Evolutionary conservation across 2,797 vertebrate genomes (phyloP).

Genomic region (Phataginus tetradactyla): DNA sequence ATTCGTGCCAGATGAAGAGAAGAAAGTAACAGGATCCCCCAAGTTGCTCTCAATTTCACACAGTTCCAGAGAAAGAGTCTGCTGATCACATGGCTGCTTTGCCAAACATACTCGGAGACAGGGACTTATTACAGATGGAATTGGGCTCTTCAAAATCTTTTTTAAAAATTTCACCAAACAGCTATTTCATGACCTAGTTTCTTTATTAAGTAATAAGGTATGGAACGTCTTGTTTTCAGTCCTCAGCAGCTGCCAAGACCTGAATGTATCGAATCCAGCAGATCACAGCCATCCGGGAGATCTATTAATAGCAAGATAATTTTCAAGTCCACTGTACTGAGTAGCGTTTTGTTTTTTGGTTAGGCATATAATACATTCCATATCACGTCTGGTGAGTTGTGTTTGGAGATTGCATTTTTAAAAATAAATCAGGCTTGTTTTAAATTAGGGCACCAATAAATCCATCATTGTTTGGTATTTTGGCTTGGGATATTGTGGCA

Average conservation of each 20-base stretch:
- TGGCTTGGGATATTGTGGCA: slow-evolving; percentile 53
- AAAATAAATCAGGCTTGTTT: slow-evolving; percentile 71
- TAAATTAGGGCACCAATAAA: slow-evolving; percentile 71
- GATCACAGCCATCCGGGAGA: slow-evolving; percentile 52
- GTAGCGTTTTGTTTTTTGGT: slow-evolving; percentile 68
- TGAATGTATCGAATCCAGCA: slow-evolving; percentile 58
- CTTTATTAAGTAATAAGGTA: slow-evolving; percentile 61
- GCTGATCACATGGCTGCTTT: neutral
- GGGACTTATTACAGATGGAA: slow-evolving; percentile 19
- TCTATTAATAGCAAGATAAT: slow-evolving; percentile 75
- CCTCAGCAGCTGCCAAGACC: slow-evolving; percentile 54
- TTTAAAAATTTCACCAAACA: slow-evolving; percentile 41
- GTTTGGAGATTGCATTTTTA: slow-evolving; percentile 63
- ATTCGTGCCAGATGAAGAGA: neutral
- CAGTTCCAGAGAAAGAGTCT: slow-evolving; percentile 28
- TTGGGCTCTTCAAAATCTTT: slow-evolving; percentile 41
- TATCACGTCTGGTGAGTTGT: slow-evolving; percentile 55
- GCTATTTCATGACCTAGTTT: slow-evolving; percentile 63
- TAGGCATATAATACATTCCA: slow-evolving; percentile 64
- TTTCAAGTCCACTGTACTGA: slow-evolving; percentile 60
- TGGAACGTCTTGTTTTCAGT: slow-evolving; percentile 59
- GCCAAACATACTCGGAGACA: neutral
- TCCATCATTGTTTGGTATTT: slow-evolving; percentile 65
- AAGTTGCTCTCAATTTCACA: neutral
- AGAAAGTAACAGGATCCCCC: neutral